phyloP scores from a whole-genome alignment of 2,888 invertebrate genomes.

The Drosophila diplacantha region DNA sequence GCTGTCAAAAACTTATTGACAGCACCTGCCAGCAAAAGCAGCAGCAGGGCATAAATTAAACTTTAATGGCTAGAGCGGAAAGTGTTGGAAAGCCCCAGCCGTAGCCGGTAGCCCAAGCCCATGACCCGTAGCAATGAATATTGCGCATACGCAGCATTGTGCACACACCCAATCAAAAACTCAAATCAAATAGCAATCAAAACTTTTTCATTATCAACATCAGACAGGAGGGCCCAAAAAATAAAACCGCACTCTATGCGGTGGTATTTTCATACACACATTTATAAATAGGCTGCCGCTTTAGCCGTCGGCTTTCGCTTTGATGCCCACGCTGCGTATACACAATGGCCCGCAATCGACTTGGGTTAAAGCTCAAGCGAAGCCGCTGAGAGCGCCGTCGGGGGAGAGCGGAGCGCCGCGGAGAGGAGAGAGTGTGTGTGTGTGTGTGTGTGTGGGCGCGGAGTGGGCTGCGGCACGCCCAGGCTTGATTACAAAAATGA shows the following conservation, averaged over 20 bases:
- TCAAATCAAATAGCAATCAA: constrained; percentile 72
- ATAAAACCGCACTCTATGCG: constrained; percentile 53
- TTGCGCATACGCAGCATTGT: constrained; percentile 57
- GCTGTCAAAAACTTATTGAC: constrained; percentile 59
- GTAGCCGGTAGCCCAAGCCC: not conserved
- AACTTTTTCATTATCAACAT: constrained; percentile 68
- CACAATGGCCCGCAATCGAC: constrained; percentile 54
- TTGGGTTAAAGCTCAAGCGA: constrained; percentile 35
- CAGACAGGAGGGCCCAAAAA: constrained; percentile 39
- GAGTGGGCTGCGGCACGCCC: constrained; percentile 43
- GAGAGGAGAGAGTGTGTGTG: constrained; percentile 4
- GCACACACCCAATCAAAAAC: constrained; percentile 44
- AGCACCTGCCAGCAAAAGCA: constrained; percentile 45
- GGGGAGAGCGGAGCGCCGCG: not conserved
- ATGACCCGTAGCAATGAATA: constrained; percentile 30
- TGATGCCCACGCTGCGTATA: constrained; percentile 61
- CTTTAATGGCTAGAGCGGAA: constrained; percentile 40
- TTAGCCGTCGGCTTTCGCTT: constrained; percentile 55
- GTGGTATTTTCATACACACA: constrained; percentile 39
- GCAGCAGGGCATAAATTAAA: constrained; percentile 43
- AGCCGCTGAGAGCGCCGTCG: constrained; percentile 1
- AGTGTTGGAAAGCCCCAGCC: constrained; percentile 31
- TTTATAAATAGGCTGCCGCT: constrained; percentile 68
- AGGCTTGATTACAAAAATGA: constrained; percentile 49
- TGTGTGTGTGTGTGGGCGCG: not conserved